Evolutionary conservation across 2,113 vertebrate species (phyloP), one percentile per base, ranked within the genome.

Genomic region (Entomyzon cyanotis): DNA sequence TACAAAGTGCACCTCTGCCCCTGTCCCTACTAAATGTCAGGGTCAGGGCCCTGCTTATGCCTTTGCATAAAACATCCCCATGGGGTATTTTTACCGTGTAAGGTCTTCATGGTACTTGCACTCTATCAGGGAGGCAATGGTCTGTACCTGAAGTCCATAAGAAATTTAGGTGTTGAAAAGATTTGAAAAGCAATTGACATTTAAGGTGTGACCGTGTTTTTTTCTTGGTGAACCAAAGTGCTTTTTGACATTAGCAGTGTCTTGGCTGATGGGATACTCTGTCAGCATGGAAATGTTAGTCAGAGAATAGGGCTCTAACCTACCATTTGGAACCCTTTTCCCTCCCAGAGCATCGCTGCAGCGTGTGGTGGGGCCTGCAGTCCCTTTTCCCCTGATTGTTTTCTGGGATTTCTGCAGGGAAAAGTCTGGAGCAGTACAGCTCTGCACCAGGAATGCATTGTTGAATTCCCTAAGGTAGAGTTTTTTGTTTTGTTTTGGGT

Each of bases 61-160:
- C 42, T 89, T 74, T 92, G 31, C 56, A 35, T 65, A 46, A 35
- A 31, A 35, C 20, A 31, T 68, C 15, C 17, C 11, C n/a, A 24
- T 15, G 62, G 58, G 41, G 24, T 22, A 64, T 60, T 65, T 82
- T 80, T 68, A 11, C 28, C 17, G 23, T 41, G 31, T 30, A 44
- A 74, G 23, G 17, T 81, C 73, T 78, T 28, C 15, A 11, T 16
- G 13, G 46, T n/a, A 7, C 0, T 0, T 70, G n/a, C 5, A 70
- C 15, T 63, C 7, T 62, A 13, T 50, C 60, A 55, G 39, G 18
- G 37, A 84, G 33, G 8, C 42, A 78, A 0, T 62, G 60, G 30
- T 63, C 60, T 0, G 0, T 49, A 25, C n/a, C n/a, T 70, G 73
- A 55, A 91, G 55, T 15, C 47, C 7, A 0, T 62, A 62, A 53